Percentiles rank a stretch among this genome's conserved stretches.
These are phyloP conservation scores for Willisornis vidua DNA, from an alignment of 2,113 vertebrate species.

Conservation along the genomic window DNA sequence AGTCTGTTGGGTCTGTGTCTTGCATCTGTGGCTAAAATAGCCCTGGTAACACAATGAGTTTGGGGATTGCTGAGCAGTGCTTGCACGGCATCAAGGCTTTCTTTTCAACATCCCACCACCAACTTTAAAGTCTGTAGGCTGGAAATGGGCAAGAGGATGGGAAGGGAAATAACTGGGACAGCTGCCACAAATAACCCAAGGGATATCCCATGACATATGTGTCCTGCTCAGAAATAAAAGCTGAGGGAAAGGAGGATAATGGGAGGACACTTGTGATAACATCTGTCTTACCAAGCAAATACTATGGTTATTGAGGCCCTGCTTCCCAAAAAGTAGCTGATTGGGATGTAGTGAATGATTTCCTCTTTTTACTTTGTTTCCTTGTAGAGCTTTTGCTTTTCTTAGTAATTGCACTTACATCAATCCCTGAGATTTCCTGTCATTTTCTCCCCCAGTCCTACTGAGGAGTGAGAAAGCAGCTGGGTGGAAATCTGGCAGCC, in stretches of 20 bases:
- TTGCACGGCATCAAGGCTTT: background rate
- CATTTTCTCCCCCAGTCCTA: background rate
- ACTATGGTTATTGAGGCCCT: background rate
- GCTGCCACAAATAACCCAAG: background rate
- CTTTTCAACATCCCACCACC: background rate
- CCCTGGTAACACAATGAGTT: background rate
- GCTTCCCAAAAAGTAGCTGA: background rate
- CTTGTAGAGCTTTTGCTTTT: background rate
- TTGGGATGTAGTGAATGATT: background rate
- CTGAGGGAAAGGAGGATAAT: background rate
- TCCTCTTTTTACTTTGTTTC: background rate
- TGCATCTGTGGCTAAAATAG: background rate
- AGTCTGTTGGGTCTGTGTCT: background rate
- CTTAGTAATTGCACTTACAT: background rate
- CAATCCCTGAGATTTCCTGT: background rate
- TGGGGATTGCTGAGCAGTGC: background rate
- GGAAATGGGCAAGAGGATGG: background rate
- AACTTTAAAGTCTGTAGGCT: background rate
- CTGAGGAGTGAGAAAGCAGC: background rate
- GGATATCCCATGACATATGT: background rate
- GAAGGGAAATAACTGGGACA: background rate
- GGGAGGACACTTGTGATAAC: background rate
- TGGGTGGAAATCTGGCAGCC: background rate
- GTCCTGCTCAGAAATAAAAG: background rate
- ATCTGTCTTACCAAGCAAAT: background rate